These are phyloP conservation scores for Papilio dardanus DNA, from an alignment of 1,140 invertebrate genomes.

Conservation along the genomic window DNA sequence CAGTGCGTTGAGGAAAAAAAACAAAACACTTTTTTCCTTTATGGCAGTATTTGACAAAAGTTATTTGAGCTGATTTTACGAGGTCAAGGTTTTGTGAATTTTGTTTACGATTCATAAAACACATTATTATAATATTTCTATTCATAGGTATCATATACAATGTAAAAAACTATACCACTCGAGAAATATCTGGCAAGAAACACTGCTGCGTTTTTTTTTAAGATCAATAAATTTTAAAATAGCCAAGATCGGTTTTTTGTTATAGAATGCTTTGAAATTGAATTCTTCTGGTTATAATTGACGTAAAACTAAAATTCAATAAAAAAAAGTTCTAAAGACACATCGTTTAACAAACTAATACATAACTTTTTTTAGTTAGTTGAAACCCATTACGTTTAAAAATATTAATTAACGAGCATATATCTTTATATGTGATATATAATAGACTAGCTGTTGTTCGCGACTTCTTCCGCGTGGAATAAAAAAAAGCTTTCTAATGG, in stretches of 20 bases:
- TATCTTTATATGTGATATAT: too few species aligned
- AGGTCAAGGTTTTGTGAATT: not conserved
- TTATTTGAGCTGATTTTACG: conserved; percentile 16
- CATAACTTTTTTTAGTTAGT: too few species aligned
- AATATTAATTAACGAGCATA: too few species aligned
- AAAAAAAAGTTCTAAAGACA: too few species aligned
- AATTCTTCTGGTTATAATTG: too few species aligned
- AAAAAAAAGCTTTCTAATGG: too few species aligned
- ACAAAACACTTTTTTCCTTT: not conserved
- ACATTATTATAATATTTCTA: not conserved
- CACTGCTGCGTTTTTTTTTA: not conserved
- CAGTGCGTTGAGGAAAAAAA: not conserved
- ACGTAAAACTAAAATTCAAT: too few species aligned
- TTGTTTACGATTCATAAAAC: not conserved
- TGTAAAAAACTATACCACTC: not conserved
- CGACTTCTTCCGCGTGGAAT: too few species aligned
- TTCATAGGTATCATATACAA: not conserved
- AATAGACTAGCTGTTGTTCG: too few species aligned
- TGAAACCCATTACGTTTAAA: too few species aligned
- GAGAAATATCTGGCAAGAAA: conserved; percentile 6
- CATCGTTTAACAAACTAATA: too few species aligned
- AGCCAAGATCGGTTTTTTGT: not conserved
- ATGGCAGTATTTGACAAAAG: not conserved
- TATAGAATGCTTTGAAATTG: not conserved
- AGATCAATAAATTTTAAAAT: not conserved